Base-by-base conservation (phyloP, 2,797 vertebrate genomes). In the Microctenopoma stevenorrisi region DNA sequence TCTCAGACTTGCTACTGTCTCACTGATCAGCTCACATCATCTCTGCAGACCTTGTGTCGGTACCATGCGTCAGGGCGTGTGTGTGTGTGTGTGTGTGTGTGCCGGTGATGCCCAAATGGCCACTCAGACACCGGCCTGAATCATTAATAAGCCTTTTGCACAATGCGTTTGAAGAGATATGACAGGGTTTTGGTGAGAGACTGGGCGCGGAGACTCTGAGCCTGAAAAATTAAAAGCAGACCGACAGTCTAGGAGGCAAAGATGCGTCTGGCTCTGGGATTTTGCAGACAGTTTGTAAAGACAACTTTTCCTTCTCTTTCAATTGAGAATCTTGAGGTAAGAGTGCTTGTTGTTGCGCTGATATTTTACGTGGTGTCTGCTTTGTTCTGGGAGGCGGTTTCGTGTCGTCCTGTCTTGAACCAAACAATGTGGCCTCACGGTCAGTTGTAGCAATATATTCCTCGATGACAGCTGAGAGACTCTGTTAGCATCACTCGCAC, bases 131-230 rank as follows among this genome's bases (percentile, higher is more conserved):
- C 64, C 37, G 66, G 51, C 44, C 66, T 92, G 86, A 93, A 94
- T 94, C 88, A 91, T 94, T 93, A 68, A 95, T 92, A 89, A 92
- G 61, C 63, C 63, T 74, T 86, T 76, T 82, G 79, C 86, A 81
- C 91, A 83, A 88, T 83, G 82, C 42, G 26, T 86, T 89, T 79
- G 79, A 89, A 87, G 69, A 74, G 82, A 82, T 73, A 84, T 82
- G 87, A 91, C 88, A 86, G 70, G 64, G 79, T 51, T 79, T 82
- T 9, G 69, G 57, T 55, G 62, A 76, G 56, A 58, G 83, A 71
- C 49, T 12, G 9, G 53, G 79, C 15, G 51, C 43, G 0, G 62
- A 57, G 64, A 79, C 66, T 51, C 61, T 52, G 70, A 44, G 73
- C 75, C 54, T 86, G 71, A 86, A 86, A 88, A 72, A 83, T 90